Percentiles rank a stretch among this genome's conserved stretches.
Evolutionary conservation across 2,888 invertebrate species (phyloP).

Genomic region (Drosophila neotestacea): DNA sequence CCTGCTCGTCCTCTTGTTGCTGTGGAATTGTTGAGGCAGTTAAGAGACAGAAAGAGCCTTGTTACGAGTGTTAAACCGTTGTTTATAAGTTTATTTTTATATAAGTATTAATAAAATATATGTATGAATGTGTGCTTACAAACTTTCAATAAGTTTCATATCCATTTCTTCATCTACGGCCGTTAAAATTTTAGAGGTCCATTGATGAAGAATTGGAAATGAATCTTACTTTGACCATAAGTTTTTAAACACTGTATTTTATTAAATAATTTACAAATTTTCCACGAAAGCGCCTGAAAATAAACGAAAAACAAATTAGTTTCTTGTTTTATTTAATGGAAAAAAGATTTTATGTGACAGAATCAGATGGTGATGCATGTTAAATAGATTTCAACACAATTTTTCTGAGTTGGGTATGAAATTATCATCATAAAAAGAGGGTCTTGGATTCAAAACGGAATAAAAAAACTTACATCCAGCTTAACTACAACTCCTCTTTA

Average conservation of each 20-base stretch:
- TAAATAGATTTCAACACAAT: constrained; percentile 60
- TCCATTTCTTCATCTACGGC: too few relatives aligned
- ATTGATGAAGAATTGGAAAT: too few relatives aligned
- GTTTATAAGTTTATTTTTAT: constrained; percentile 60
- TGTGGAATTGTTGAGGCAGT: constrained; percentile 41
- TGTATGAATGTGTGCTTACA: background rate
- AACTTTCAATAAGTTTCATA: too few relatives aligned
- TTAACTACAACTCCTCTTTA: too few relatives aligned
- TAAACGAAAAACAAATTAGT: constrained; percentile 26
- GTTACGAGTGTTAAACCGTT: constrained; percentile 54
- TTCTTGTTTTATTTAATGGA: background rate
- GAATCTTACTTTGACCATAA: too few relatives aligned
- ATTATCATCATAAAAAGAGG: constrained; percentile 50
- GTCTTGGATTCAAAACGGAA: background rate
- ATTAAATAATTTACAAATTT: constrained; percentile 11
- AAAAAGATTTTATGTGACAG: background rate
- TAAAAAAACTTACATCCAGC: constrained; percentile 6
- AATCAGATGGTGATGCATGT: constrained; percentile 64
- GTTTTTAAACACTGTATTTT: background rate
- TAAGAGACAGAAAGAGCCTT: constrained; percentile 6
- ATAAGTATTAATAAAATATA: constrained; percentile 27
- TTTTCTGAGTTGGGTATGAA: constrained; percentile 61
- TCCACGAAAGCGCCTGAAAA: constrained; percentile 18
- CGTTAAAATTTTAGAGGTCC: too few relatives aligned
- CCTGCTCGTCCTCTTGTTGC: constrained; percentile 34